These are phyloP conservation scores for Strigamia crassipes DNA, from an alignment of 2,888 invertebrate species.

Conservation along the genomic window DNA sequence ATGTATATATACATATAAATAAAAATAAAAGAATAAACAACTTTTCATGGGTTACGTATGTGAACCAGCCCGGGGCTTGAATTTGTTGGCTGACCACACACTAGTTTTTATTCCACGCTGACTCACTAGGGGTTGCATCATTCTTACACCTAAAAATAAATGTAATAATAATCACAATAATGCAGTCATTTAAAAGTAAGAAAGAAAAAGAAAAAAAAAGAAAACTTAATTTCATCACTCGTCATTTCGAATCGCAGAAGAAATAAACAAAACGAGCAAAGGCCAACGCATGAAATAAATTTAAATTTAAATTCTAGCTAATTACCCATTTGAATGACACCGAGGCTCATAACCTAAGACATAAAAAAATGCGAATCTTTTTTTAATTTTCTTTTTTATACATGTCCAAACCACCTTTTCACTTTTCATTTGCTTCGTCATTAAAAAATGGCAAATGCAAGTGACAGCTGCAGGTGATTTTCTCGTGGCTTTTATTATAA, in stretches of 20 bases:
- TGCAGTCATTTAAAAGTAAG: neutral
- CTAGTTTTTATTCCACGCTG: neutral
- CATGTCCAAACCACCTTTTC: constrained; percentile 1
- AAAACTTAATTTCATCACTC: neutral
- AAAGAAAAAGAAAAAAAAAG: too few species aligned
- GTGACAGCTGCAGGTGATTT: constrained; percentile 10
- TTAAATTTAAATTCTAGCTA: neutral
- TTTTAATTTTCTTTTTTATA: neutral
- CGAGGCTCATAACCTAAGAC: neutral
- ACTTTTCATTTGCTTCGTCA: neutral
- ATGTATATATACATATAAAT: too few species aligned
- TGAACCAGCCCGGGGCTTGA: neutral
- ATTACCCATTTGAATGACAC: neutral
- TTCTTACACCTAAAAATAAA: constrained; percentile 5
- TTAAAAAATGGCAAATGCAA: neutral
- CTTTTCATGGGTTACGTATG: neutral
- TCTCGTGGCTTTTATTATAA: neutral
- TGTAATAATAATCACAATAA: neutral
- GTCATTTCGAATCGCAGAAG: neutral
- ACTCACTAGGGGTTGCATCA: constrained; percentile 11
- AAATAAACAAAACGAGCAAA: neutral
- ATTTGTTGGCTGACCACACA: constrained; percentile 15
- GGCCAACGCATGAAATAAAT: neutral
- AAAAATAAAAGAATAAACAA: neutral
- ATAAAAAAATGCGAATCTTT: neutral